Conservation (phyloP, 2,113 vertebrate species). For the Bufo gargarizans region DNA sequence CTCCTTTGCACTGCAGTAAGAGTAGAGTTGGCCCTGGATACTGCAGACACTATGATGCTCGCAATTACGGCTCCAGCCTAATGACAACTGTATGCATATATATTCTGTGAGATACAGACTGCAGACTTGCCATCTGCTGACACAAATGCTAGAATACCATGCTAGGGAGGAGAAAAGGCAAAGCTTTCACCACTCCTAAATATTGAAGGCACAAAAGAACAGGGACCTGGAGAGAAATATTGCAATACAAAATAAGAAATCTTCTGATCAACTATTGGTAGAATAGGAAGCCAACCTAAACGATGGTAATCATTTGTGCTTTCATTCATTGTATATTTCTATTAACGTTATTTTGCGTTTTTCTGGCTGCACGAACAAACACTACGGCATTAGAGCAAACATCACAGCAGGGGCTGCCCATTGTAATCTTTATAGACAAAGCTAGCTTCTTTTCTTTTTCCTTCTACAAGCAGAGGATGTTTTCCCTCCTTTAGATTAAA, state of each 20-base stretch:
- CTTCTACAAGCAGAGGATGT: not conserved
- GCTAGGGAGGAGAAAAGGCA: too few species aligned
- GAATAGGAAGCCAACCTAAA: not conserved
- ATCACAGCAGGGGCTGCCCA: slow-evolving; percentile 32
- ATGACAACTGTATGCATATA: not conserved
- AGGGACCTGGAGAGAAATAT: not conserved
- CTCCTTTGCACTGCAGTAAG: not conserved
- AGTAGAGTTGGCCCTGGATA: not conserved
- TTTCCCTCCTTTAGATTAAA: slow-evolving; percentile 25
- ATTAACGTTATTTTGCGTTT: slow-evolving; percentile 10
- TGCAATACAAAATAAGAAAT: not conserved
- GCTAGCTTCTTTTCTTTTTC: slow-evolving; percentile 6
- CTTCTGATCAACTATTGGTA: not conserved
- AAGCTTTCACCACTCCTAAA: not conserved
- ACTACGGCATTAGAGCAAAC: not conserved
- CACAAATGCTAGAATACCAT: not conserved
- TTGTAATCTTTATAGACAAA: slow-evolving; percentile 27
- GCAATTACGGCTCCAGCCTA: not conserved
- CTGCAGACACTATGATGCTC: not conserved
- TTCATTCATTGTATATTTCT: not conserved
- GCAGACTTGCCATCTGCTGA: slow-evolving; percentile 13
- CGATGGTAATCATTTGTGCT: not conserved
- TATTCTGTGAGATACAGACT: not conserved
- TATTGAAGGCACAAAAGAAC: not conserved
- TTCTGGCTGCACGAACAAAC: not conserved